phyloP scores from a whole-genome alignment of 2,888 invertebrate genomes.

The Cantharis rustica region DNA sequence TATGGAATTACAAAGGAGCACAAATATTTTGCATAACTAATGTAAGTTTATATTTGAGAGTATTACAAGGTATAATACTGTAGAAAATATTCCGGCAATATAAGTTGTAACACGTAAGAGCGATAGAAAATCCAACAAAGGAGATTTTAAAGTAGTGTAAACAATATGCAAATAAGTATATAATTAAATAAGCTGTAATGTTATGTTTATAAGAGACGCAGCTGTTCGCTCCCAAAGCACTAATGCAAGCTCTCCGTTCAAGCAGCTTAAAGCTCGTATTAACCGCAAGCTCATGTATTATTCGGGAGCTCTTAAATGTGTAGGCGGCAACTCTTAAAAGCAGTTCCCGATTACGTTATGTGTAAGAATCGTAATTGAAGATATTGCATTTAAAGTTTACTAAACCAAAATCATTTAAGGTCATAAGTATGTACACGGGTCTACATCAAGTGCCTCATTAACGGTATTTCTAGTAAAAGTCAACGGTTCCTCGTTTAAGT shows the following conservation, averaged over 20 bases:
- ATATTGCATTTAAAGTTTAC: constrained; percentile 31
- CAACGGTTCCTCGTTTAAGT: constrained; percentile 14
- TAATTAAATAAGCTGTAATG: constrained; percentile 33
- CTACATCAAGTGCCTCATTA: constrained; percentile 27
- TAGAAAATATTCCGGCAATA: background rate
- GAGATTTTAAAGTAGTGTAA: constrained; percentile 13
- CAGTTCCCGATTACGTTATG: constrained; percentile 48
- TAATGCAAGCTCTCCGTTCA: constrained; percentile 42
- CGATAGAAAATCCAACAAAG: background rate
- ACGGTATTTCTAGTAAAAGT: constrained; percentile 18
- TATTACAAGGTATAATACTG: background rate
- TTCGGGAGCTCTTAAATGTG: constrained; percentile 51
- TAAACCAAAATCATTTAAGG: constrained; percentile 28
- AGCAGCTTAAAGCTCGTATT: constrained; percentile 53
- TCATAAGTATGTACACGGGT: constrained; percentile 26
- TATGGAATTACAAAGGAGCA: background rate
- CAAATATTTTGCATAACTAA: background rate
- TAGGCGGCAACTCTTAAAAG: constrained; percentile 50
- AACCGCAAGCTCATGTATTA: constrained; percentile 54
- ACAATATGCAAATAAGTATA: constrained; percentile 33
- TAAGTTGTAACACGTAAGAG: background rate
- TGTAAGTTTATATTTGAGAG: background rate
- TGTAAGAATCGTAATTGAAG: constrained; percentile 49
- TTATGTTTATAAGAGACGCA: constrained; percentile 34
- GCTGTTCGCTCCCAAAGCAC: constrained; percentile 34